Evolutionary conservation across 2,888 invertebrate genomes (phyloP).

Genomic region (Volucella inflata): DNA sequence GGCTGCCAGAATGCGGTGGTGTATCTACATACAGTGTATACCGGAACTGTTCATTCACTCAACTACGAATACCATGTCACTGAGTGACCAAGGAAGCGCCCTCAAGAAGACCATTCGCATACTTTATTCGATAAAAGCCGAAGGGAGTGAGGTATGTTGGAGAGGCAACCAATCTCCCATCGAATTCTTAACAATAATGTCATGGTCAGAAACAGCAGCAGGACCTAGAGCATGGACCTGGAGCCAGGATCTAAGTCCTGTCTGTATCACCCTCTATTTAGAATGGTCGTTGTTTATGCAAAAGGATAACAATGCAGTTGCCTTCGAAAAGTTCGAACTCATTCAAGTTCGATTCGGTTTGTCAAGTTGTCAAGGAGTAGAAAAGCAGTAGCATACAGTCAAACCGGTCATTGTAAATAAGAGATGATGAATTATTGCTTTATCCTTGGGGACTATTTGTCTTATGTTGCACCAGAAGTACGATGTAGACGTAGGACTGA

Average conservation of each 20-base stretch:
- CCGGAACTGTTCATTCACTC: constrained; percentile 46
- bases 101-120: constrained; percentile 36
- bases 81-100: constrained; percentile 55
- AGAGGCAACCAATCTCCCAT: constrained; percentile 10
- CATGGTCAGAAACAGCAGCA: constrained; percentile 67
- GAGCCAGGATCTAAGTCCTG: neutral
- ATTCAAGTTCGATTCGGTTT: constrained; percentile 74
- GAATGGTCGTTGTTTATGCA: constrained; percentile 55
- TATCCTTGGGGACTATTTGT: constrained; percentile 65
- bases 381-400: constrained; percentile 1
- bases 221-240: neutral
- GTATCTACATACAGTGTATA: too few species aligned
- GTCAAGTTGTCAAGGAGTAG: constrained; percentile 67
- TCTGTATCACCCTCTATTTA: constrained; percentile 1
- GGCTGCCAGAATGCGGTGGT: constrained; percentile 15
- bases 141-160: constrained; percentile 1
- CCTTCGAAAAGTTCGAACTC: constrained; percentile 68
- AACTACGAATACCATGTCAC: constrained; percentile 54
- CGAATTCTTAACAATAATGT: constrained; percentile 66
- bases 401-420: constrained; percentile 54
- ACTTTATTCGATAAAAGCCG: constrained; percentile 47
- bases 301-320: constrained; percentile 67
- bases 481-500: neutral
- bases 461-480: constrained; percentile 14
- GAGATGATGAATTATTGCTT: constrained; percentile 70